phyloP scores from a whole-genome alignment of 2,797 vertebrate species.

The Bradypodion ventrale region DNA sequence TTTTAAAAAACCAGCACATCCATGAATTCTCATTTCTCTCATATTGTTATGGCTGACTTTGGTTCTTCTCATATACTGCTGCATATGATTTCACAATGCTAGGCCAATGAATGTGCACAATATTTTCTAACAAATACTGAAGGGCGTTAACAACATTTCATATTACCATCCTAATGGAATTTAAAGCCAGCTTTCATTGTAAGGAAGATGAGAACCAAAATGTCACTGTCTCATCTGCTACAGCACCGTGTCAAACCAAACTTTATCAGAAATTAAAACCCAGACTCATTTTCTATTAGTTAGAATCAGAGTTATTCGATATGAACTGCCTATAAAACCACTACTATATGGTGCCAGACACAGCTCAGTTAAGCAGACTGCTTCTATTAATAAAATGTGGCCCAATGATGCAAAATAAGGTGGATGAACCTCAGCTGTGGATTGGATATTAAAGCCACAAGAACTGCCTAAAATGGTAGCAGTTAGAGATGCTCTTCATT shows the following conservation, averaged over 20 bases:
- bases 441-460: not conserved
- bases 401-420: not conserved
- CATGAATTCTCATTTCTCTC: not conserved
- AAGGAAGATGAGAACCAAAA: not conserved
- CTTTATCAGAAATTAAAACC: not conserved
- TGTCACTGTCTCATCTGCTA: not conserved
- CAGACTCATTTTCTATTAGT: not conserved
- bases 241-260: not conserved
- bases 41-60: not conserved
- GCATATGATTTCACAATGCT: not conserved
- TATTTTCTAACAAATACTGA: not conserved
- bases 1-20: not conserved
- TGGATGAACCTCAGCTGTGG: not conserved
- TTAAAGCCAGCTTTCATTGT: not conserved
- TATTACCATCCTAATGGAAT: not conserved
- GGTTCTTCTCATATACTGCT: not conserved
- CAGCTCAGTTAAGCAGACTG: not conserved
- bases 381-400: not conserved
- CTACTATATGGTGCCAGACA: not conserved
- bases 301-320: not conserved
- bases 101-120: not conserved
- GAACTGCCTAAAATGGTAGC: not conserved
- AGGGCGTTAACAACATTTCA: not conserved
- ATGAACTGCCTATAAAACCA: not conserved
- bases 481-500: not conserved